These are phyloP conservation scores for Pteruthius melanotis DNA, from an alignment of 2,113 vertebrate genomes.

Conservation along the genomic window DNA sequence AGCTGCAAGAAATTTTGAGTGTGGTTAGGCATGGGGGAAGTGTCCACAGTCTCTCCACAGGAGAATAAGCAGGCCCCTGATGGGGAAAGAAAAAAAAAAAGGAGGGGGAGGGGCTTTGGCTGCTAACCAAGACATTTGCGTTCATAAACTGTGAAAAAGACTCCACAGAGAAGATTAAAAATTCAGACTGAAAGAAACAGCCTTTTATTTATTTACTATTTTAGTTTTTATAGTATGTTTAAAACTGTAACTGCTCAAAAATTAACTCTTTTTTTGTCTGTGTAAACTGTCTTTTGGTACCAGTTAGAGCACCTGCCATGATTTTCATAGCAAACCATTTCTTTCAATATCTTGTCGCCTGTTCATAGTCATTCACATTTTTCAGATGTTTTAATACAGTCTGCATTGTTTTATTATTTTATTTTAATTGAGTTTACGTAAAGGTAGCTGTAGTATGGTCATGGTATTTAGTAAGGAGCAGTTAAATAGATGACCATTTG, in stretches of 20 bases:
- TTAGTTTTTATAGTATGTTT: neutral
- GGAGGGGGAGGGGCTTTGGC: neutral
- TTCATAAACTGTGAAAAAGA: neutral
- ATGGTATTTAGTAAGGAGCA: neutral
- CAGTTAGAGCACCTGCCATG: neutral
- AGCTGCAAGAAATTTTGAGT: neutral
- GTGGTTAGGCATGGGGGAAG: neutral
- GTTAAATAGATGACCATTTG: neutral
- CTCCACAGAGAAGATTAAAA: neutral
- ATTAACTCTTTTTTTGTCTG: neutral
- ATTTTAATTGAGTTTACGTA: neutral
- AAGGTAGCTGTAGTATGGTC: neutral
- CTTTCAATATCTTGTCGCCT: neutral
- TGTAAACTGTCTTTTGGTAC: neutral
- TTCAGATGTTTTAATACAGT: neutral
- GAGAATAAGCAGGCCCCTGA: neutral
- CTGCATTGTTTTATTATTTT: neutral
- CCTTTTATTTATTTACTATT: neutral
- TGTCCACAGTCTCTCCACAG: neutral
- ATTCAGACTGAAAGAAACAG: neutral
- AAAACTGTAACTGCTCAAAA: neutral
- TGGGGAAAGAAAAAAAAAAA: neutral
- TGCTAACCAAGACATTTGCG: neutral
- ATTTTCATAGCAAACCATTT: neutral
- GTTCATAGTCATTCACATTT: neutral